phyloP scores from a whole-genome alignment of 2,113 vertebrate genomes.

The Cranoglanis bouderius region DNA sequence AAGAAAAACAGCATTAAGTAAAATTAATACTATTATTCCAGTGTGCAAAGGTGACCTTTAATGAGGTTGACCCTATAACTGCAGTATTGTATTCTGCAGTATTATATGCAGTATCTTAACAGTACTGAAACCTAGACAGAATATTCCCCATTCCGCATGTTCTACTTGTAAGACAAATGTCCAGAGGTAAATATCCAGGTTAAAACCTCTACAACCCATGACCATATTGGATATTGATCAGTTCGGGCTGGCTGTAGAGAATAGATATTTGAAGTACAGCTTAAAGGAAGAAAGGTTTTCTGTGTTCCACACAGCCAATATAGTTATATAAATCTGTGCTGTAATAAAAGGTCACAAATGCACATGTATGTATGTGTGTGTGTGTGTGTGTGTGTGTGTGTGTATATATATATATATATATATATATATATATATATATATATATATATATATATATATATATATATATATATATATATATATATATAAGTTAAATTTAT shows the following conservation, averaged over 20 bases:
- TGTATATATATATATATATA: too few relatives aligned
- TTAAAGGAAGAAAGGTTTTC: not conserved
- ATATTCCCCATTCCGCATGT: conserved; percentile 1
- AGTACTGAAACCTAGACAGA: conserved; percentile 6
- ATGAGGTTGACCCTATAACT: not conserved
- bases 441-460: too few relatives aligned
- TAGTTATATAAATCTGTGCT: not conserved
- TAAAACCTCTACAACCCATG: conserved; percentile 2
- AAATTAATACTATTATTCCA: conserved; percentile 2
- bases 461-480: too few relatives aligned
- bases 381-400: too few relatives aligned
- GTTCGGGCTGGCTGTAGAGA: not conserved
- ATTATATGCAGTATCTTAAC: too few relatives aligned
- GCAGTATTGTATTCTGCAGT: too few relatives aligned
- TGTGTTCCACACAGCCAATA: not conserved
- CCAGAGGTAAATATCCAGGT: conserved; percentile 24
- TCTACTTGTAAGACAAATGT: not conserved
- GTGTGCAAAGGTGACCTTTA: conserved; percentile 30
- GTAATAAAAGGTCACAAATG: not conserved
- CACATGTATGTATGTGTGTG: too few relatives aligned
- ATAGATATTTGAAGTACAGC: not conserved
- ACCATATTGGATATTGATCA: not conserved
- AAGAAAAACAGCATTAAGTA: conserved; percentile 5
- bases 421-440: too few relatives aligned
- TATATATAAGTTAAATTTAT: not conserved